Percentiles rank a stretch among this genome's conserved stretches.
phyloP scores from a whole-genome alignment of 2,888 invertebrate genomes.

The Herminia tarsipennalis region DNA sequence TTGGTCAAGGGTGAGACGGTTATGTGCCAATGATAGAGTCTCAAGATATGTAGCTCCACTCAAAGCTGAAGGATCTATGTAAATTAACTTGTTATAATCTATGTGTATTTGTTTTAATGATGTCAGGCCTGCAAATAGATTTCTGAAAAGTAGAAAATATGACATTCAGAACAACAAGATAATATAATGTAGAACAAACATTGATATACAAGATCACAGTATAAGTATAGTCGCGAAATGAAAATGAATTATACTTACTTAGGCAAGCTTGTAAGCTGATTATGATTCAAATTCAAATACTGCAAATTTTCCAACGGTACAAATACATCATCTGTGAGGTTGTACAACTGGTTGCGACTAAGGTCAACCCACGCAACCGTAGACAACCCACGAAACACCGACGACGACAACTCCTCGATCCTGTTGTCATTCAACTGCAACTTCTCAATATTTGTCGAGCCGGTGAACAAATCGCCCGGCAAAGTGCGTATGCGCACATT shows the following conservation, averaged over 20 bases:
- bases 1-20: conserved; percentile 28
- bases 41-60: conserved; percentile 14
- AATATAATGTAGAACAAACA: background rate
- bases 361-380: conserved; percentile 32
- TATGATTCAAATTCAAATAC: conserved; percentile 22
- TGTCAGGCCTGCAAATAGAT: conserved; percentile 30
- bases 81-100: conserved; percentile 34
- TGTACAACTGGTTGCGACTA: conserved; percentile 20
- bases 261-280: conserved; percentile 20
- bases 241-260: conserved; percentile 34
- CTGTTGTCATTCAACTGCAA: conserved; percentile 14
- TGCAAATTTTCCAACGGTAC: conserved; percentile 10
- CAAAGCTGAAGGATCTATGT: conserved; percentile 19
- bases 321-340: conserved; percentile 5
- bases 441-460: background rate
- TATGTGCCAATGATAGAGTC: conserved; percentile 36
- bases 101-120: conserved; percentile 32
- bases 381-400: conserved; percentile 7
- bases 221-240: no score
- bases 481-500: background rate
- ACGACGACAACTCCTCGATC: conserved; percentile 10
- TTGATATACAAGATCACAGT: background rate
- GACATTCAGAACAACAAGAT: background rate
- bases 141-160: conserved; percentile 17
- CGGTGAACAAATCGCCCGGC: conserved; percentile 15